Conservation (phyloP, 2,797 vertebrate species). For the Acanthopagrus latus region DNA sequence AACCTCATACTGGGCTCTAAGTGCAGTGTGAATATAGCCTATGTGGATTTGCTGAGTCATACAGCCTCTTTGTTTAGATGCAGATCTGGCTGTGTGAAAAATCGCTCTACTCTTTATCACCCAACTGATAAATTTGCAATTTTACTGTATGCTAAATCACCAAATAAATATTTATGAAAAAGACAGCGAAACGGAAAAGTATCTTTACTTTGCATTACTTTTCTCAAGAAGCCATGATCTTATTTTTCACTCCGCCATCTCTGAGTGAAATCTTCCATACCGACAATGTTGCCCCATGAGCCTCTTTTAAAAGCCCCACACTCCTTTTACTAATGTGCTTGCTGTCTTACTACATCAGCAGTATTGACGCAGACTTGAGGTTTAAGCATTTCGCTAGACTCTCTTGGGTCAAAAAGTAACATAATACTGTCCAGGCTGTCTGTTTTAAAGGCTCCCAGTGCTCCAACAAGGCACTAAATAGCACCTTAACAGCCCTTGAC, state of each 20-base stretch:
- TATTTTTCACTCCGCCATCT: constrained; percentile 19
- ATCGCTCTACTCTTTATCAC: constrained; percentile 14
- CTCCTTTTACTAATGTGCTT: constrained; percentile 47
- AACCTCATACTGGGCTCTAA: constrained; percentile 10
- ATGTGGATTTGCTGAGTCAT: constrained; percentile 40
- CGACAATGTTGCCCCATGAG: constrained; percentile 27
- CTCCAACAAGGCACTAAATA: constrained; percentile 32
- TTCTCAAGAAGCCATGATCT: constrained; percentile 24
- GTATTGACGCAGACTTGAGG: constrained; percentile 52
- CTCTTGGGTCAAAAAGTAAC: constrained; percentile 44
- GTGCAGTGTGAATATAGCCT: constrained; percentile 7
- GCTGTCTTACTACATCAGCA: constrained; percentile 46
- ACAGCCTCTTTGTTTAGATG: constrained; percentile 36
- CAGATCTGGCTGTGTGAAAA: constrained; percentile 29
- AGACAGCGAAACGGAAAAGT: constrained; percentile 3
- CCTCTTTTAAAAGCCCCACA: constrained; percentile 45
- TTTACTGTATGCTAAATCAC: constrained; percentile 16
- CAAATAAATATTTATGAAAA: constrained; percentile 52
- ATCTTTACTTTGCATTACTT: constrained; percentile 28
- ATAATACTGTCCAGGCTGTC: constrained; percentile 33
- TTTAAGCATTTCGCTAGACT: constrained; percentile 50
- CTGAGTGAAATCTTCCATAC: constrained; percentile 17
- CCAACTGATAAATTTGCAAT: constrained; percentile 22
- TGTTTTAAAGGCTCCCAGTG: constrained; percentile 37
- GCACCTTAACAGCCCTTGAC: constrained; percentile 33